Evolutionary conservation across 1,140 invertebrate species (phyloP).

Genomic region (Diorhabda elongata): DNA sequence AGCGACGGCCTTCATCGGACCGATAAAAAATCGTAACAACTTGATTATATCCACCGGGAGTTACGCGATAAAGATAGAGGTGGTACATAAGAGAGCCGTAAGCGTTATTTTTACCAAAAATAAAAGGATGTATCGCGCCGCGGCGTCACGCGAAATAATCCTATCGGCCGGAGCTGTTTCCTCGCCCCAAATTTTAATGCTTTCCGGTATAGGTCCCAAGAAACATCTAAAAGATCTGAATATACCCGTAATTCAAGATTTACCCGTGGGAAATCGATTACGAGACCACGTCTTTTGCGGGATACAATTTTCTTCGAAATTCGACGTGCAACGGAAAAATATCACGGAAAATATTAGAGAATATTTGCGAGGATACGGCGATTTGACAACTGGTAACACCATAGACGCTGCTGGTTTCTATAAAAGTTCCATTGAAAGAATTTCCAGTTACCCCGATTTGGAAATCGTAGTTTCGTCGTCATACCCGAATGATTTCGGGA

Average conservation of each 20-base stretch:
- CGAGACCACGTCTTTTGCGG: constrained; percentile 8
- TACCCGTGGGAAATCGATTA: constrained; percentile 49
- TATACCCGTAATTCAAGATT: constrained; percentile 46
- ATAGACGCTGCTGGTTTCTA: background rate
- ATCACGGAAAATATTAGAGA: constrained; percentile 6
- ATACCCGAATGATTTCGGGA: background rate
- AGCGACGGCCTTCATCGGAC: constrained; percentile 53
- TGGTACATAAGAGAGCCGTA: constrained; percentile 53
- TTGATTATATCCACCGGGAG: constrained; percentile 50
- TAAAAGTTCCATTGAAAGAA: background rate
- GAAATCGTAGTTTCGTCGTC: background rate
- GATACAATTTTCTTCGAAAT: constrained; percentile 5
- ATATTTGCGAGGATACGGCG: constrained; percentile 8
- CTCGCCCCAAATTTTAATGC: constrained; percentile 53
- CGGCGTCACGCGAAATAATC: constrained; percentile 56
- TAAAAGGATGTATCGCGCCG: constrained; percentile 41
- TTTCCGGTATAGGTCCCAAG: constrained; percentile 55
- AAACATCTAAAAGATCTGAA: constrained; percentile 46
- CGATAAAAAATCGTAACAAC: constrained; percentile 51
- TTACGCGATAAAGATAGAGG: constrained; percentile 52
- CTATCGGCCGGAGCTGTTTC: constrained; percentile 50
- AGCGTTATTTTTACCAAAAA: constrained; percentile 54
- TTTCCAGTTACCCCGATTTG: background rate
- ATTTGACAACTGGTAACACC: constrained; percentile 7
- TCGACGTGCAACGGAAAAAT: background rate